phyloP scores from a whole-genome alignment of 2,888 invertebrate genomes.

The Oligia latruncula region DNA sequence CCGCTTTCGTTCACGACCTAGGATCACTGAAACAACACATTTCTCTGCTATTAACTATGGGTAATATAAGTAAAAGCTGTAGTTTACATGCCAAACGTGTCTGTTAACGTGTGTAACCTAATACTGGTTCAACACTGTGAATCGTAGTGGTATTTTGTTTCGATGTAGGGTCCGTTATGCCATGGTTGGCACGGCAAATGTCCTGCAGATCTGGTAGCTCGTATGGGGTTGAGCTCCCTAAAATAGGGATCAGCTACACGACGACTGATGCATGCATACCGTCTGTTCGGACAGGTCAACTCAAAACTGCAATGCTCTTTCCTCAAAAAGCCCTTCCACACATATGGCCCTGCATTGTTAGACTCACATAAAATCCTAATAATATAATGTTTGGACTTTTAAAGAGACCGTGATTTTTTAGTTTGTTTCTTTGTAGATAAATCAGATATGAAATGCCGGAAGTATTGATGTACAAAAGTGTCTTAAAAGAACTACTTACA shows the following conservation, averaged over 20 bases:
- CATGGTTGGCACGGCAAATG: not conserved
- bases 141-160: conserved; percentile 24
- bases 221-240: not conserved
- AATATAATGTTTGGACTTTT: not conserved
- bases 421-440: not conserved
- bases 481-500: not conserved
- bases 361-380: not conserved
- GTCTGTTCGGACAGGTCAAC: not conserved
- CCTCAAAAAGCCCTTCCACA: not conserved
- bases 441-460: not conserved
- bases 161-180: not conserved
- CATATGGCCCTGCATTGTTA: not conserved
- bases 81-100: conserved; percentile 13
- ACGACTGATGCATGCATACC: no score
- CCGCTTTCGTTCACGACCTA: conserved; percentile 45
- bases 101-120: not conserved
- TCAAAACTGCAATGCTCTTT: not conserved
- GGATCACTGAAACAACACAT: conserved; percentile 43
- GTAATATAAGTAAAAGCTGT: conserved; percentile 34
- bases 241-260: not conserved
- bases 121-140: conserved; percentile 2
- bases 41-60: conserved; percentile 27
- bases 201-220: not conserved
- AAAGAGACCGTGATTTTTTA: not conserved
- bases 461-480: not conserved